A percentile compares a stretch with the other conserved stretches of the same genome.
Conservation (phyloP, 2,113 vertebrate species). For the Gopherus flavomarginatus region DNA sequence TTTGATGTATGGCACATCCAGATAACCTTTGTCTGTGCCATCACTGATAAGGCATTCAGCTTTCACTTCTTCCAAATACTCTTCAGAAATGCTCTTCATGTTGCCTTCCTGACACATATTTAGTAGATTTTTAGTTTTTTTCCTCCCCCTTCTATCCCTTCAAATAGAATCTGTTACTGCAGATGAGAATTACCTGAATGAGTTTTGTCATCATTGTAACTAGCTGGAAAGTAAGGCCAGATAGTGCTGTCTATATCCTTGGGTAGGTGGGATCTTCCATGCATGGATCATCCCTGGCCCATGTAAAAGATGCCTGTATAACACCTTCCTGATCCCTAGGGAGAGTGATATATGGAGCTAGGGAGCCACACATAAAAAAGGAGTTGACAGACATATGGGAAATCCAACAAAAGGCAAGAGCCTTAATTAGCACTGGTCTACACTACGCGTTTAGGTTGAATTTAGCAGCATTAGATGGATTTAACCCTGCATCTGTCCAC, state of each 20-base stretch:
- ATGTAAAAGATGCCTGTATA: background rate
- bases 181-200: conserved; percentile 63
- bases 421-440: too few relatives aligned
- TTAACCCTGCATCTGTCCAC: too few relatives aligned
- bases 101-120: conserved; percentile 51
- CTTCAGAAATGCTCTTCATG: conserved; percentile 62
- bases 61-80: conserved; percentile 45
- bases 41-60: conserved; percentile 53
- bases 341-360: background rate
- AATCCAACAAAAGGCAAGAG: background rate
- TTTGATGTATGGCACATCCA: conserved; percentile 13
- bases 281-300: background rate
- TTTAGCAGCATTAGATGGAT: too few relatives aligned
- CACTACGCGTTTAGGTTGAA: too few relatives aligned
- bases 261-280: background rate
- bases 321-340: background rate
- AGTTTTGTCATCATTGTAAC: conserved; percentile 54
- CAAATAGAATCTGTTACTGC: conserved; percentile 58
- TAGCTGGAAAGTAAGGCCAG: conserved; percentile 7
- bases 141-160: background rate
- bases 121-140: conserved; percentile 34
- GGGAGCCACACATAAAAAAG: background rate
- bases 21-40: conserved; percentile 66
- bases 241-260: conserved; percentile 56
- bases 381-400: background rate